These are phyloP conservation scores for Acanthopleura granulata DNA, from an alignment of 2,888 invertebrate genomes.

Conservation along the genomic window DNA sequence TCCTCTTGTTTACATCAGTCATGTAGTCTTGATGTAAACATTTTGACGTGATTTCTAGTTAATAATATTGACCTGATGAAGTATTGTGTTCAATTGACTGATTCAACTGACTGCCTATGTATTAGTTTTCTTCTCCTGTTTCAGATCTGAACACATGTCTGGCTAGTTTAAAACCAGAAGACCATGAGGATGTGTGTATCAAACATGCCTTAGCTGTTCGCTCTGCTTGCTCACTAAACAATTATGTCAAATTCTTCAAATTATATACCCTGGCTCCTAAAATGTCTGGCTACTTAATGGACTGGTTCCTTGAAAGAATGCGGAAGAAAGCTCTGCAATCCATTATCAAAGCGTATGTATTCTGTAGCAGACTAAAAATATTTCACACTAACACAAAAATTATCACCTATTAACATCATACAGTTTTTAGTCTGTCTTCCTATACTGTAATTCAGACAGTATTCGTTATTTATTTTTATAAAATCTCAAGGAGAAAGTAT, in stretches of 20 bases:
- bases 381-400: too few relatives aligned
- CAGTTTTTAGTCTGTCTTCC: too few relatives aligned
- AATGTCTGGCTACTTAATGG: constrained; percentile 97
- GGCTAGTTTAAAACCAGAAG: constrained; percentile 82
- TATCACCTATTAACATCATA: too few relatives aligned
- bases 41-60: too few relatives aligned
- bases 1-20: too few relatives aligned
- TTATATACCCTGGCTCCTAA: constrained; percentile 90
- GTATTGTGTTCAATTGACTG: too few relatives aligned
- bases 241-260: constrained; percentile 93
- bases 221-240: constrained; percentile 93
- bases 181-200: constrained; percentile 86
- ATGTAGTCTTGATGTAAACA: too few relatives aligned
- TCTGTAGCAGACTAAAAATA: constrained; percentile 7
- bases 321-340: constrained; percentile 90
- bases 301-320: constrained; percentile 97
- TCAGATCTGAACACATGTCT: constrained; percentile 93
- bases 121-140: constrained; percentile 62
- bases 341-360: constrained; percentile 97
- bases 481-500: too few relatives aligned
- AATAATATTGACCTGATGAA: too few relatives aligned
- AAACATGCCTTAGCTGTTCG: constrained; percentile 88
- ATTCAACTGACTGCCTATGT: neutral
- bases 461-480: too few relatives aligned
- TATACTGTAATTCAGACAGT: too few relatives aligned